Evolutionary conservation across 2,888 invertebrate species (phyloP).

Genomic region (Diplolepis rosae): DNA sequence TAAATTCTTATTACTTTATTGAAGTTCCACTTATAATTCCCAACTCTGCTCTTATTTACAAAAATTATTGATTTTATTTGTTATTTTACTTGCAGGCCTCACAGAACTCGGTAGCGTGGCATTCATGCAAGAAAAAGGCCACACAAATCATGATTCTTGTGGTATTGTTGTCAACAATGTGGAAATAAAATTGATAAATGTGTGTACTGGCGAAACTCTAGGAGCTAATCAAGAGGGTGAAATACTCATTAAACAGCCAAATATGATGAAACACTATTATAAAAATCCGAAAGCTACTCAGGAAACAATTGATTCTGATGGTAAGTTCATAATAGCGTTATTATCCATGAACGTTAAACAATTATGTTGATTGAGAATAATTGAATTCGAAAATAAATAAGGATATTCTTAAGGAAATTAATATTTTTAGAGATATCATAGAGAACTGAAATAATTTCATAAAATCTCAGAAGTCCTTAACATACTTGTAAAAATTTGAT

Average conservation of each 20-base stretch:
- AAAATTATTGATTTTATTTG: neutral
- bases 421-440: too few species aligned
- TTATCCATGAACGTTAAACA: too few species aligned
- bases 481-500: too few species aligned
- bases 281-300: conserved; percentile 48
- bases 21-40: neutral
- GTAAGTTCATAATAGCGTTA: too few species aligned
- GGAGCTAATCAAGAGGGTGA: conserved; percentile 53
- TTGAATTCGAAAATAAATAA: too few species aligned
- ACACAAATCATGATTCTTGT: conserved; percentile 46
- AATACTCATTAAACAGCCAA: conserved; percentile 44
- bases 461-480: too few species aligned
- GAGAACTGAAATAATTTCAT: too few species aligned
- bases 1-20: neutral
- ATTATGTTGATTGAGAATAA: too few species aligned
- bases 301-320: conserved; percentile 51
- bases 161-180: conserved; percentile 45
- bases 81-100: conserved; percentile 51
- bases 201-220: conserved; percentile 43
- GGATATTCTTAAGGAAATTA: too few species aligned
- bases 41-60: neutral
- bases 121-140: conserved; percentile 40
- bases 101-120: conserved; percentile 58
- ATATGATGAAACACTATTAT: conserved; percentile 52
- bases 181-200: conserved; percentile 51